A percentile compares a stretch with the other conserved stretches of the same genome.
These are phyloP conservation scores for Nothobranchius kuhntae DNA, from an alignment of 2,113 vertebrate genomes.

Conservation along the genomic window DNA sequence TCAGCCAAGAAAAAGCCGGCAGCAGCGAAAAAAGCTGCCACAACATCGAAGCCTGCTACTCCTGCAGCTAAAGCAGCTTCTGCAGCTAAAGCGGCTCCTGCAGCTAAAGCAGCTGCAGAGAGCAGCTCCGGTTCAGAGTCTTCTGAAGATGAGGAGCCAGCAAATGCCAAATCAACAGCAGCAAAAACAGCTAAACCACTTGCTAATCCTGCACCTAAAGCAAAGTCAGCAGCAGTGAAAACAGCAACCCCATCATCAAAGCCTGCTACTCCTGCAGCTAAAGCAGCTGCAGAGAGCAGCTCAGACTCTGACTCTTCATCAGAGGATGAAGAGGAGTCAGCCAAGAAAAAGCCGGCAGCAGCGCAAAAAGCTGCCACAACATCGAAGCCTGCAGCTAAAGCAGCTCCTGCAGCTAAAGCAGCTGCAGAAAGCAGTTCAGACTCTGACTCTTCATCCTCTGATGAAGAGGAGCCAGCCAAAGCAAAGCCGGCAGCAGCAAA, in stretches of 20 bases:
- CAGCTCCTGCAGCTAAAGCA: slow-evolving; percentile 57
- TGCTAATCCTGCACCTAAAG: neutral
- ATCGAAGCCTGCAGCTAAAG: slow-evolving; percentile 6
- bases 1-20: too few relatives aligned
- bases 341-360: slow-evolving; percentile 25
- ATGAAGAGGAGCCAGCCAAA: slow-evolving; percentile 62
- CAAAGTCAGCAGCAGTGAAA: too few relatives aligned
- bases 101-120: slow-evolving; percentile 74
- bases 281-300: slow-evolving; percentile 67
- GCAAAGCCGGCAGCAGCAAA: slow-evolving; percentile 39
- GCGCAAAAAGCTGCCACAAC: slow-evolving; percentile 31
- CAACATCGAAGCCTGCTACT: too few relatives aligned
- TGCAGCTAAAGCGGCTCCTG: slow-evolving; percentile 18
- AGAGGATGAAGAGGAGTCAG: slow-evolving; percentile 42
- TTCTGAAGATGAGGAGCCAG: slow-evolving; percentile 59
- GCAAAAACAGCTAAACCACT: too few relatives aligned
- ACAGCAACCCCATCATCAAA: slow-evolving; percentile 55
- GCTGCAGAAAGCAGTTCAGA: slow-evolving; percentile 82
- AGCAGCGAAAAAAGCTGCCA: slow-evolving; percentile 17
- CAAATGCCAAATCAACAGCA: slow-evolving; percentile 35
- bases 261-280: slow-evolving; percentile 34
- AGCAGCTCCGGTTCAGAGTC: slow-evolving; percentile 86
- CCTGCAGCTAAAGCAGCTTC: slow-evolving; percentile 32
- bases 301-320: slow-evolving; percentile 51
- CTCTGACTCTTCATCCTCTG: slow-evolving; percentile 70